Percentiles rank a stretch among this genome's conserved stretches.
Conservation (phyloP, 1,140 invertebrate genomes). For the Drosophila pruinosa region DNA sequence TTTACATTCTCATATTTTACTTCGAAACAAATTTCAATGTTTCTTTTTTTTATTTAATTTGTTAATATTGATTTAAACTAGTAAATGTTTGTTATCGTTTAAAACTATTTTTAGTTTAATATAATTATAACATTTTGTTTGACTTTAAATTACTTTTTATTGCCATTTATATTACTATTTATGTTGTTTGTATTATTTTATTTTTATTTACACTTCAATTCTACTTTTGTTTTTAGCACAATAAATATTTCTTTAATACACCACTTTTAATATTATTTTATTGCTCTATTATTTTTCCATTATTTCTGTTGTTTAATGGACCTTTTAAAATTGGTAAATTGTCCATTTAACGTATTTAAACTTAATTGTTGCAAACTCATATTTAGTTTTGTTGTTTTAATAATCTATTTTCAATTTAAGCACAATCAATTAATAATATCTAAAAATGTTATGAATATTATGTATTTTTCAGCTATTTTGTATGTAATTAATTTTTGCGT, state of each 20-base stretch:
- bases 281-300: background rate
- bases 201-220: slow-evolving; percentile 1
- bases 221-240: slow-evolving; percentile 2
- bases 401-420: background rate
- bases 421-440: too few relatives aligned
- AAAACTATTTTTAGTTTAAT: background rate
- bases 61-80: too few relatives aligned
- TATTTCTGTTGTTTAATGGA: background rate
- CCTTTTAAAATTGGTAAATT: too few relatives aligned
- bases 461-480: too few relatives aligned
- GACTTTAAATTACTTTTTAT: background rate
- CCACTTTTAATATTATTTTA: background rate
- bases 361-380: background rate
- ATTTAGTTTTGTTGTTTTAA: background rate
- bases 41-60: background rate
- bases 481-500: too few relatives aligned
- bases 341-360: background rate
- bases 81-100: too few relatives aligned
- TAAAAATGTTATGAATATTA: too few relatives aligned
- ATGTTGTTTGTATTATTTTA: background rate
- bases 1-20: slow-evolving; percentile 1
- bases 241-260: background rate
- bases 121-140: background rate
- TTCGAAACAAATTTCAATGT: background rate
- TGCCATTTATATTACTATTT: too few relatives aligned